These are phyloP conservation scores for Pseudolaguvia tuberculata DNA, from an alignment of 2,113 vertebrate genomes.

Conservation along the genomic window DNA sequence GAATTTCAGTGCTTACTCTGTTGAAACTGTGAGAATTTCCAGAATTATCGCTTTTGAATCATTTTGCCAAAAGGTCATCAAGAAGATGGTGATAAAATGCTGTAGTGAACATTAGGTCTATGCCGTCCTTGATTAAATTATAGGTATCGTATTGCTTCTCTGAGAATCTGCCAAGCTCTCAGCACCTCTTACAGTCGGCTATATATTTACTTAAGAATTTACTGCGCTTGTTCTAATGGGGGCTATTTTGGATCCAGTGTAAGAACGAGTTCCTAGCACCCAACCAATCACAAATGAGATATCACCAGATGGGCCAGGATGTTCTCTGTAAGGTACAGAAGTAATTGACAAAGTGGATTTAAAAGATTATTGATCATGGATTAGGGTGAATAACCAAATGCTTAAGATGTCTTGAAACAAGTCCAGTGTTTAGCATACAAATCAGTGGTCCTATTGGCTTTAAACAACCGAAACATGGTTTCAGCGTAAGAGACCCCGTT, in stretches of 20 bases:
- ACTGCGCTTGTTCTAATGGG: no score
- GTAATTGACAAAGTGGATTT: no score
- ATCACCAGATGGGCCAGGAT: no score
- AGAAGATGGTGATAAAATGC: conserved; percentile 21
- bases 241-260: no score
- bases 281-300: no score
- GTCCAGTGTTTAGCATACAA: neutral
- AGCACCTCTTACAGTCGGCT: neutral
- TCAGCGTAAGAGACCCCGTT: no score
- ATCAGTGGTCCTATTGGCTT: no score
- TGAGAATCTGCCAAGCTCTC: conserved; percentile 26
- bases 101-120: conserved; percentile 5
- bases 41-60: neutral
- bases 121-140: conserved; percentile 28
- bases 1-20: no score
- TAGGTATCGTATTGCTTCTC: conserved; percentile 20
- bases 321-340: no score
- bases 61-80: conserved; percentile 23
- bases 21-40: conserved; percentile 4
- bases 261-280: no score
- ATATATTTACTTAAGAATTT: neutral
- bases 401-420: conserved; percentile 41
- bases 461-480: no score
- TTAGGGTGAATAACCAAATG: conserved; percentile 57
- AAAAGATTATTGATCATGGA: no score